Evolutionary conservation across 2,113 vertebrate genomes (phyloP).

Genomic region (Pelusios castaneus): DNA sequence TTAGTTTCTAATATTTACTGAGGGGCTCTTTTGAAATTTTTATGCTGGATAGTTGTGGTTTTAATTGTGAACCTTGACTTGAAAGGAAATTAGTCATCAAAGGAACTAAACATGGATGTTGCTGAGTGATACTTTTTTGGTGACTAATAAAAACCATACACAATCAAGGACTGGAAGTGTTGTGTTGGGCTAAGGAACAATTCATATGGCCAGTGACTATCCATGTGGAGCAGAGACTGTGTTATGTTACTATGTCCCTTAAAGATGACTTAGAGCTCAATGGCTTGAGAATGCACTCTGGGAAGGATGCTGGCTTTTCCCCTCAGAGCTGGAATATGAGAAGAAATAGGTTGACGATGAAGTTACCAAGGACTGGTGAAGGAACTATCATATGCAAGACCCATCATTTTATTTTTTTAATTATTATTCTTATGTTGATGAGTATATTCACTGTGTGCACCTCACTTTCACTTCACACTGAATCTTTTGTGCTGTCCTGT

Average conservation of each 20-base stretch:
- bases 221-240: constrained; percentile 21
- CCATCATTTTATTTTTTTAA: constrained; percentile 62
- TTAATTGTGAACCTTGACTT: background rate
- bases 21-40: background rate
- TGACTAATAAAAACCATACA: background rate
- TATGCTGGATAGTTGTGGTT: background rate
- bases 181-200: constrained; percentile 12
- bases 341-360: constrained; percentile 74
- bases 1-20: background rate
- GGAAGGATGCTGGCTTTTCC: constrained; percentile 79
- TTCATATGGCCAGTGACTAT: background rate
- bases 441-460: constrained; percentile 33
- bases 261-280: constrained; percentile 51
- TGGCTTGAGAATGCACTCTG: constrained; percentile 55
- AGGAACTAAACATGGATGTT: background rate
- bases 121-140: background rate
- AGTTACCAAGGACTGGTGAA: constrained; percentile 70
- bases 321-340: constrained; percentile 79
- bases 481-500: background rate
- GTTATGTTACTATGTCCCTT: constrained; percentile 41
- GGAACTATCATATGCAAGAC: constrained; percentile 69
- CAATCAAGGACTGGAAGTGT: background rate
- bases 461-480: background rate
- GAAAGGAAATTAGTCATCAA: background rate
- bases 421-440: constrained; percentile 55